Evolutionary conservation across 1,140 invertebrate genomes (phyloP), one percentile per base, ranked within the genome.

Genomic region (Delia radicum): DNA sequence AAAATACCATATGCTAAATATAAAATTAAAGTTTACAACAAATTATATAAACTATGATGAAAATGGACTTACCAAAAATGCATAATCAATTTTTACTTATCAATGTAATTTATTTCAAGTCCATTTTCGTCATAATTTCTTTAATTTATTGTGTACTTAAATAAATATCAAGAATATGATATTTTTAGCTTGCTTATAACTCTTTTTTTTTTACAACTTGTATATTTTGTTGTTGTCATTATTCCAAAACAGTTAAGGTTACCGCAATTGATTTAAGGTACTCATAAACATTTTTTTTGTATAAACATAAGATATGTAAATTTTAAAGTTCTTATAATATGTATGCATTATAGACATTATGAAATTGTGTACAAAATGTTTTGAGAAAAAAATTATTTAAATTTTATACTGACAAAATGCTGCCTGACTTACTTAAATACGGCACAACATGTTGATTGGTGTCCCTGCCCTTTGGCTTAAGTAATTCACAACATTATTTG

Each of bases 361-460:
- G 18, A 4, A 55, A 55, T 21, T 18, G 46, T 55, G n/a, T 55
- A 21, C 7, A 48, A 21, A 55, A 55, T 55, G 7, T 55, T 55
- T 55, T 55, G 1, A 6, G 3, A 55, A 21, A 21, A 18, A 55
- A 21, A 55, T 21, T 55, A 21, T 55, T 55, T 55, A 18, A 55
- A 21, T 55, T 55, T 55, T 55, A 5, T n/a, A 21, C 8, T n/a
- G 7, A 55, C 48, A 7, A 8, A 24, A 55, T 55, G 48, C 48
- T 55, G 48, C 48, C 24, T 18, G 48, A 55, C 18, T 55, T 55
- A 21, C 21, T 55, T 55, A 18, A 55, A 24, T 55, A 10, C 18
- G 18, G 48, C 65, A n/a, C n/a, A 69, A 37, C 29, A 69, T 69
- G 65, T 21, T 69, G 65, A 69, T 69, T 69, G 65, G 65, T 33